Percentiles rank a stretch among this genome's conserved stretches.
phyloP scores from a whole-genome alignment of 1,140 invertebrate species.

The Leptinotarsa defecta region DNA sequence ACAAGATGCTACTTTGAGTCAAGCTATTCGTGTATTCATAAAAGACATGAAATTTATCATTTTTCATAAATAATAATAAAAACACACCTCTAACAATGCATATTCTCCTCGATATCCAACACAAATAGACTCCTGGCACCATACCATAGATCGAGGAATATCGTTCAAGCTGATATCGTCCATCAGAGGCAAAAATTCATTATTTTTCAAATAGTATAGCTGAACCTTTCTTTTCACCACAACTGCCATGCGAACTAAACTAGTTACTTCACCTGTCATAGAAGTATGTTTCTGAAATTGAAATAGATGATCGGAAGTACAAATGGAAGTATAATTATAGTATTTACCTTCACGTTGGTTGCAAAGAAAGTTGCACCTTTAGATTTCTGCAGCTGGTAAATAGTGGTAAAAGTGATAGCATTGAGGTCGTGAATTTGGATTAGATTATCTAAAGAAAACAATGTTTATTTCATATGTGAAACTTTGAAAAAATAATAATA shows the following conservation, averaged over 20 bases:
- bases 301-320: constrained; percentile 12
- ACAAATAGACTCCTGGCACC: constrained; percentile 82
- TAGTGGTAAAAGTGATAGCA: constrained; percentile 76
- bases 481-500: too few relatives aligned
- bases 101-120: constrained; percentile 86
- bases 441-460: constrained; percentile 70
- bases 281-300: constrained; percentile 61
- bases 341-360: constrained; percentile 74
- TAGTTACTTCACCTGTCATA: constrained; percentile 72
- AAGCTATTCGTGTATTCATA: too few relatives aligned
- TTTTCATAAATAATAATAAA: neutral
- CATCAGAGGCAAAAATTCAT: constrained; percentile 76
- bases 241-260: constrained; percentile 82
- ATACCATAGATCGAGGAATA: constrained; percentile 82
- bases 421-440: constrained; percentile 86
- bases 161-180: constrained; percentile 81
- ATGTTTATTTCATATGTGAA: too few relatives aligned
- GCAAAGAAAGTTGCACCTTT: constrained; percentile 88
- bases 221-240: constrained; percentile 86
- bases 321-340: neutral
- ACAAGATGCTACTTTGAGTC: too few relatives aligned
- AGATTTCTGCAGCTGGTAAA: constrained; percentile 76
- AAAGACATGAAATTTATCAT: too few relatives aligned
- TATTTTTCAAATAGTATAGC: constrained; percentile 88
- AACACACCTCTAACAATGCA: constrained; percentile 72